Conservation (phyloP, 2,888 invertebrate species). For the Ormyrus thymus region DNA sequence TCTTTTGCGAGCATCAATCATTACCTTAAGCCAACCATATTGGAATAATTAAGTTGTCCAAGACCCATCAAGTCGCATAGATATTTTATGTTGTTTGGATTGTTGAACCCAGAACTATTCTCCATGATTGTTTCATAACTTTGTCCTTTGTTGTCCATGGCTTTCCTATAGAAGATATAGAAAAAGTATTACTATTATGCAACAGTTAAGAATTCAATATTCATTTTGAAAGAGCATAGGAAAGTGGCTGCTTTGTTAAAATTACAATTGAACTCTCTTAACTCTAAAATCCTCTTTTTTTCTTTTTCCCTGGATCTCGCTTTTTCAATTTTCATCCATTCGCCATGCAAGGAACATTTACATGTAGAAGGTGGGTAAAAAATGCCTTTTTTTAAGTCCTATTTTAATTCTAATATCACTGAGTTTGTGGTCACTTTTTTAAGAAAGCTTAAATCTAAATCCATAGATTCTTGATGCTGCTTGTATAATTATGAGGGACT, state of each 20-base stretch:
- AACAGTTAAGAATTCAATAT: constrained; percentile 12
- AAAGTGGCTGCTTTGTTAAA: constrained; percentile 70
- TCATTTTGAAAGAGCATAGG: constrained; percentile 60
- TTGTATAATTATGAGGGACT: constrained; percentile 6
- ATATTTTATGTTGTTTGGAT: constrained; percentile 91
- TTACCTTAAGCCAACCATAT: constrained; percentile 84
- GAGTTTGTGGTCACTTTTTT: constrained; percentile 3
- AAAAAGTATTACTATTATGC: constrained; percentile 26
- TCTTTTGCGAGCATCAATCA: neutral
- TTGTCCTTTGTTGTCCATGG: constrained; percentile 86
- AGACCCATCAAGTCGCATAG: constrained; percentile 86
- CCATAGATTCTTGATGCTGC: constrained; percentile 29
- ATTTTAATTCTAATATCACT: constrained; percentile 24
- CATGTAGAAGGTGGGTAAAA: constrained; percentile 5
- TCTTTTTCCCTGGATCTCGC: neutral
- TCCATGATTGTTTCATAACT: constrained; percentile 88
- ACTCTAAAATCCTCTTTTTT: constrained; percentile 16
- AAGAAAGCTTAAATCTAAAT: constrained; percentile 11
- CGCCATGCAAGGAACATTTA: constrained; percentile 1
- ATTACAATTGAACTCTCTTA: constrained; percentile 45
- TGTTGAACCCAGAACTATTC: constrained; percentile 90
- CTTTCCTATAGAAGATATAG: constrained; percentile 78
- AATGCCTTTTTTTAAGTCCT: constrained; percentile 13
- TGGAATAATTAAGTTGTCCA: constrained; percentile 82
- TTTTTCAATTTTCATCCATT: neutral